Conservation (phyloP, 2,113 vertebrate genomes). For the Corydoras sp. region DNA sequence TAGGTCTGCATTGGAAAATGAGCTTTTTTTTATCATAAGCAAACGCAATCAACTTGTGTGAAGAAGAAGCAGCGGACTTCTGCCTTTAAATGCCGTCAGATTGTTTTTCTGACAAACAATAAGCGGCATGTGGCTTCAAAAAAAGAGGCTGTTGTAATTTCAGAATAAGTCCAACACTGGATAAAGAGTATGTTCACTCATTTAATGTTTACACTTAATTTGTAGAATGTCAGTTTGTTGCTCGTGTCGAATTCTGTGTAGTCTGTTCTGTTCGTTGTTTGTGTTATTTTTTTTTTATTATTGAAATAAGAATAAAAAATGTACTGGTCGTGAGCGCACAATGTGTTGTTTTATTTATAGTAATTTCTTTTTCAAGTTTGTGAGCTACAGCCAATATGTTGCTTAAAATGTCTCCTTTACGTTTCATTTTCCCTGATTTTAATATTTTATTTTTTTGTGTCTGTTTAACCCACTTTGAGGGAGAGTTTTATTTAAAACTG, state of each 20-base stretch:
- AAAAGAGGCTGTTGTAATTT: constrained; percentile 66
- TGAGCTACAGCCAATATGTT: constrained; percentile 70
- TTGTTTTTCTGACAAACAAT: constrained; percentile 60
- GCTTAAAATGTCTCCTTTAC: constrained; percentile 50
- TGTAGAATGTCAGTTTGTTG: constrained; percentile 66
- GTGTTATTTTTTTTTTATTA: constrained; percentile 46
- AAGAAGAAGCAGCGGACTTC: constrained; percentile 64
- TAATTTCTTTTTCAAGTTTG: constrained; percentile 64
- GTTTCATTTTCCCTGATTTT: constrained; percentile 59
- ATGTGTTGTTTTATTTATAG: constrained; percentile 88
- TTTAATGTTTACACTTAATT: constrained; percentile 78
- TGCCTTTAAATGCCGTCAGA: constrained; percentile 63
- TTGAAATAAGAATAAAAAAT: constrained; percentile 61
- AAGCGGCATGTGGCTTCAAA: constrained; percentile 62
- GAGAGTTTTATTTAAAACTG: constrained; percentile 69
- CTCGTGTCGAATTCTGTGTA: constrained; percentile 69
- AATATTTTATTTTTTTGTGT: constrained; percentile 80
- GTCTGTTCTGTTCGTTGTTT: constrained; percentile 41
- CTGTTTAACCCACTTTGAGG: constrained; percentile 63
- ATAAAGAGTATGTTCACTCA: constrained; percentile 60
- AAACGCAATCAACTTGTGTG: constrained; percentile 67
- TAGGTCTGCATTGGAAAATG: constrained; percentile 53
- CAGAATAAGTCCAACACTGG: constrained; percentile 55
- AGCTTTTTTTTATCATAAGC: constrained; percentile 55
- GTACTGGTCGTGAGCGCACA: constrained; percentile 79